Base-by-base conservation (phyloP, 2,113 vertebrate species). In the Elanoides forficatus region DNA sequence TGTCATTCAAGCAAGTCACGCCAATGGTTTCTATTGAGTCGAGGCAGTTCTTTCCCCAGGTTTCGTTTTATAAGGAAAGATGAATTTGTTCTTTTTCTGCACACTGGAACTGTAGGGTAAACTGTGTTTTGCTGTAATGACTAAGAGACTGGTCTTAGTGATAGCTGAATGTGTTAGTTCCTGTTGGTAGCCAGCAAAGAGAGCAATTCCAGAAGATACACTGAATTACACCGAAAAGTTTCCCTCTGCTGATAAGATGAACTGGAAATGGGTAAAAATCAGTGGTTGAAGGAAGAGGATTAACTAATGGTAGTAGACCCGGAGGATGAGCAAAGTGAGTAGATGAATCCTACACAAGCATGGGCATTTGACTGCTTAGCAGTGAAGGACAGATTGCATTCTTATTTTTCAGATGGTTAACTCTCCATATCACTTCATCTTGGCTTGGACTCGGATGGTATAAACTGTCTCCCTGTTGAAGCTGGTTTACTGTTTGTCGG, bases 401-500 rank as follows among this genome's bases (percentile, higher is more conserved):
- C 52, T 62, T n/a, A 6, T 25, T 91, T 65, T 82, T 71, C 88
- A 65, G 78, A 4, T 53, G 50, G 29, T 85, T 87, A 50, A 30
- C 38, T 84, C 83, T 60, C 71, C 1, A 0, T 87, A 53, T 86
- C 9, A 0, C 63, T 91, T 94, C 48, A 42, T 81, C 93, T 88
- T 50, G 40, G 26, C 59, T 92, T 94, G 85, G 66, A 21, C 42
- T 91, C 13, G 1, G 72, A 67, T 90, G 59, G 30, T 59, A 47
- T 58, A 55, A 72, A 80, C 90, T 79, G 81, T 81, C 76, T 86
- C 58, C 67, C 32, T 63, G 32, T 23, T 68, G 71, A 58, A 53
- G 55, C 8, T 86, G 65, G 58, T 91, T 95, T 92, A 30, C 66
- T 94, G 71, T 83, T 93, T 86, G 59, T 63, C 10, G 3, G 48